Base-by-base conservation (phyloP, 2,888 invertebrate genomes). In the Leucoma salicis region DNA sequence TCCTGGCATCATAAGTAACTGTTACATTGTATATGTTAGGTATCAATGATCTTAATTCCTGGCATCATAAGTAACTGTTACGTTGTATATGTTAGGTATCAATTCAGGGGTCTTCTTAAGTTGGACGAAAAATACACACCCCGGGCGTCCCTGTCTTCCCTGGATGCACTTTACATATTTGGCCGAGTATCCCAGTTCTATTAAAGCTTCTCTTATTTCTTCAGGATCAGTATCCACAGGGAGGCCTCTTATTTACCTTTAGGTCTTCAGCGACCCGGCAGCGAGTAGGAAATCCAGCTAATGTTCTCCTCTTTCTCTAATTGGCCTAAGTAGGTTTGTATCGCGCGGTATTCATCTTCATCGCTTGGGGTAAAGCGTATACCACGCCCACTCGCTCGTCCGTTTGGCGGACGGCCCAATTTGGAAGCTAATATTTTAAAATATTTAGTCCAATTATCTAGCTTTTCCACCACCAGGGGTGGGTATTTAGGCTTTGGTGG, bases 191-290 rank as follows among this genome's bases (percentile, higher is more conserved):
- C 31, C 31, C 3, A 31, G 16, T 8, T 10, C n/a, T 1, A 12
- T 12, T 2, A 37, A 14, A 0, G 8, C 37, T 7, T 14, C n/a
- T 5, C 10, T 12, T n/a, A 21, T 16, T 1, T 29, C 37, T 3
- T 37, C 31, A 2, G 31, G 28, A 2, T 12, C 10, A 1, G 18
- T 28, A 21, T 37, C 15, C 6, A 5, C 10, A 0, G 37, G 31
- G 7, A 37, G 31, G 1, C 37, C 31, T 1, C 37, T 12, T 2
- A 37, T 37, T 21, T 6, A 37, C 31, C 24, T 37, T 37, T 8
- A 37, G 8, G 24, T n/a, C 14, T 31, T 2, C 14, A 7, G 4
- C 31, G 31, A 3, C 5, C 11, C n/a, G 31, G 21, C 7, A 15
- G 38, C 0, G 31, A 24, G 24, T 38, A 38, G 0, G 38, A 31